Base-by-base conservation (phyloP, 2,797 vertebrate species). In the Carcharodon carcharias region DNA sequence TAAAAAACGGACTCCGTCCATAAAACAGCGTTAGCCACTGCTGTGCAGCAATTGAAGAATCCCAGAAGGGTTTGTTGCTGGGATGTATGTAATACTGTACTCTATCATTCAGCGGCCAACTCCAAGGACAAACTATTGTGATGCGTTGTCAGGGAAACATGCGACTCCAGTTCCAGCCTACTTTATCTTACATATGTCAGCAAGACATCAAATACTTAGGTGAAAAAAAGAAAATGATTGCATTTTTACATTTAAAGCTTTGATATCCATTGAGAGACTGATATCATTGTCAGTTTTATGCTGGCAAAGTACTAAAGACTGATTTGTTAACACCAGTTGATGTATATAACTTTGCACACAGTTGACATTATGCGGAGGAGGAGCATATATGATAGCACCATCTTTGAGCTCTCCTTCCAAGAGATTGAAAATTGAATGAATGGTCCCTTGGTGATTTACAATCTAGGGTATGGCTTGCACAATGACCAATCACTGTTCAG, bases 61-160 rank as follows among this genome's bases (percentile, higher is more conserved):
- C 65, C 28, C 45, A 73, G 94, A 73, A 73, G 94, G 61, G 67
- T 73, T 35, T 45, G 50, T 73, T 35, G 69, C 94, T 77, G 45
- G 50, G 28, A 31, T 73, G 94, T 54, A 5, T 40, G 94, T 71
- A 71, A 54, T 56, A 35, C 45, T 54, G 12, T 31, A 95, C 45
- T 95, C 93, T 71, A 56, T 71, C 94, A 77, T 95, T 56, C 65
- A 77, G 31, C 89, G 31, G 26, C 35, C 69, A 95, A 73, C 14
- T 73, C 94, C 94, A 95, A 95, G 94, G 94, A 95, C 69, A 56
- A 71, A 40, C 50, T n/a, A 71, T 77, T 14, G 4, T 58, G 65
- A 95, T 73, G 69, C n/a, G 67, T 95, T 95, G 94, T 73, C 65
- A 71, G 69, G 94, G 94, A 95, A 95, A 95, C 65, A 1, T 35